Evolutionary conservation across 2,888 invertebrate species (phyloP), one percentile per base, ranked within the genome.

Genomic region (Aleiodes leptofemur): DNA sequence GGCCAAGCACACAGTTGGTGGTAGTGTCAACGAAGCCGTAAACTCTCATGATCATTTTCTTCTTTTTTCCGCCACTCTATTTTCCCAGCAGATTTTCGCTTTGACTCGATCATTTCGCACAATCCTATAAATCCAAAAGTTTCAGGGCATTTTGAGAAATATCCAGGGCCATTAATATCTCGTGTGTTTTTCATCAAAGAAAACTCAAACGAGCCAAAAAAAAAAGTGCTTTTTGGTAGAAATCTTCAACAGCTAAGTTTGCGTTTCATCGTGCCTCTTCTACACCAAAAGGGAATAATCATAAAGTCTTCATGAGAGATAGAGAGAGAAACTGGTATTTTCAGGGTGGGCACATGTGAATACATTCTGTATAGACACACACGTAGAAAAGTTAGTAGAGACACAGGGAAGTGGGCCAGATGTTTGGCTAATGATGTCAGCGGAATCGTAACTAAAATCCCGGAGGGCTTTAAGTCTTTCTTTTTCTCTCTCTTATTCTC

Each of bases 351-450:
- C 68, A 68, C 48, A 68, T 68, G 51, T 68, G 31, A 31, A 68
- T 23, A 23, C 23, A 23, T 34, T 34, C 34, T 6, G 34, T 68
- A 68, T 68, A 69, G 56, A 72, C 50, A 16, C 69, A 51, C 31
- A 56, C 31, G 48, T 43, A 43, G 43, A 43, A 8, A 23, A 23
- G 23, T 43, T 0, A 43, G 43, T 70, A 64, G 34, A 48, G 69
- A 56, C 61, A 57, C 59, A 73, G 56, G 38, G 81, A 83, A 85
- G 83, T 83, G 82, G 84, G 79, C 85, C 89, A 89, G 89, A 89
- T 89, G 89, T 89, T 88, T 86, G 88, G 88, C 88, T 89, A 89
- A 89, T 89, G 89, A 89, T 89, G 89, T 88, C 89, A 88, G 88
- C 88, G 85, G 85, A 88, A 89, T 88, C 88, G 89, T 88, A 88